Evolutionary conservation across 2,797 vertebrate genomes (phyloP), one percentile per base, ranked within the genome.

Genomic region (Merluccius polli): DNA sequence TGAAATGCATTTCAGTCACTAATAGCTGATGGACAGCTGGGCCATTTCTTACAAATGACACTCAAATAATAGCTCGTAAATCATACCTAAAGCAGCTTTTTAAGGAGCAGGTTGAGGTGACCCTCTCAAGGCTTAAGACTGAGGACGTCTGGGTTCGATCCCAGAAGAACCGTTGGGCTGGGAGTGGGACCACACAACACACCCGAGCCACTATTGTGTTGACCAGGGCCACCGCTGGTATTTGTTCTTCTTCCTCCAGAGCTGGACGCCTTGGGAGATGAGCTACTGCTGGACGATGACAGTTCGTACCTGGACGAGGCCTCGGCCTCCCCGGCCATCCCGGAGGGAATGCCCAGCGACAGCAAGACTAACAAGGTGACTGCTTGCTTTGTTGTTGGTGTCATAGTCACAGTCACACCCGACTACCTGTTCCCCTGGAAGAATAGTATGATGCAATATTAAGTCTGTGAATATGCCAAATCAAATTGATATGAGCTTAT

Each of bases 221-320:
- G 21, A 52, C 48, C 21, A 52, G 48, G 48, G 4, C 5, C 24
- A 27, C 24, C 24, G 35, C 2, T 29, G 31, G 16, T 31, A 12
- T 38, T 69, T 75, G 29, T 77, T 2, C 70, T 63, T 81, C 71
- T 81, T 70, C 13, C 87, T 88, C 83, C 89, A 99, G 98, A 99
- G 84, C 91, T 99, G 93, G 97, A 98, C 81, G 97, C 98, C 0
- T 87, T 99, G 59, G 98, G 98, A n/a, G 98, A 99, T 89, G 97
- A 99, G 85, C 93, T 99, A 83, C 86, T 98, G 86, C 93, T 96
- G 77, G 98, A 99, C 80, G 97, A 99, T 79, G 98, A 99, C 90
- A 97, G 92, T 84, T 96, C 98, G 70, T 99, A 99, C 87, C 90
- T 99, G 78, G 98, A 99, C 13, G 97, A 99, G 90, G 97, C 98